Evolutionary conservation across 2,797 vertebrate species (phyloP).

Genomic region (Eulemur albifrons): DNA sequence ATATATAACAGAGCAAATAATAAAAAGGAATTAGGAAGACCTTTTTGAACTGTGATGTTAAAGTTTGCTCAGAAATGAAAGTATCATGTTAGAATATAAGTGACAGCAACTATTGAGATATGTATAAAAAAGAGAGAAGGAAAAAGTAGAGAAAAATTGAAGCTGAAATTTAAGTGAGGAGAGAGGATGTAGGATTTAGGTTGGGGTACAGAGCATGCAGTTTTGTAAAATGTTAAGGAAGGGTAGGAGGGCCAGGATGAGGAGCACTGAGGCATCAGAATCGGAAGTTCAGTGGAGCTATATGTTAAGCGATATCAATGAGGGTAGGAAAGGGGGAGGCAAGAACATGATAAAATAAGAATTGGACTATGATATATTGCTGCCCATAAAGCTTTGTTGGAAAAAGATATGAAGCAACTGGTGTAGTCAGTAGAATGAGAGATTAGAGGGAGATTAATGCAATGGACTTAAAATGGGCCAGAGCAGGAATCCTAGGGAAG

Average conservation of each 20-base stretch:
- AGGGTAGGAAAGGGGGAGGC: not conserved
- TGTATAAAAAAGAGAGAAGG: not conserved
- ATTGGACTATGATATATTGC: not conserved
- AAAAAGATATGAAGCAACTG: not conserved
- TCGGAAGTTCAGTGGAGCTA: not conserved
- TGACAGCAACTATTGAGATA: not conserved
- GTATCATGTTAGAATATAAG: not conserved
- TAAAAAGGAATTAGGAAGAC: not conserved
- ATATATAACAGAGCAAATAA: not conserved
- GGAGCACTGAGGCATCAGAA: not conserved
- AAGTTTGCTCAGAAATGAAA: constrained; percentile 30
- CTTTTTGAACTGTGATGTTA: not conserved
- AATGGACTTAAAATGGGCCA: not conserved
- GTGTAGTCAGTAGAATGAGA: not conserved
- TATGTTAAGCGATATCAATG: not conserved
- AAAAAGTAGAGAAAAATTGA: not conserved
- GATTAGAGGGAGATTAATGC: not conserved
- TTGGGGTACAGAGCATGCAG: not conserved
- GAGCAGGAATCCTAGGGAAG: not conserved
- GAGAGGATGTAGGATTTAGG: not conserved
- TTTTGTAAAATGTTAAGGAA: not conserved
- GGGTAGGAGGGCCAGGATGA: not conserved
- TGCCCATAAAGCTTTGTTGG: not conserved
- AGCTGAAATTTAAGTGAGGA: not conserved
- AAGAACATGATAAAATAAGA: not conserved